phyloP scores from a whole-genome alignment of 2,797 vertebrate genomes.

The Arnoldichthys spilopterus region DNA sequence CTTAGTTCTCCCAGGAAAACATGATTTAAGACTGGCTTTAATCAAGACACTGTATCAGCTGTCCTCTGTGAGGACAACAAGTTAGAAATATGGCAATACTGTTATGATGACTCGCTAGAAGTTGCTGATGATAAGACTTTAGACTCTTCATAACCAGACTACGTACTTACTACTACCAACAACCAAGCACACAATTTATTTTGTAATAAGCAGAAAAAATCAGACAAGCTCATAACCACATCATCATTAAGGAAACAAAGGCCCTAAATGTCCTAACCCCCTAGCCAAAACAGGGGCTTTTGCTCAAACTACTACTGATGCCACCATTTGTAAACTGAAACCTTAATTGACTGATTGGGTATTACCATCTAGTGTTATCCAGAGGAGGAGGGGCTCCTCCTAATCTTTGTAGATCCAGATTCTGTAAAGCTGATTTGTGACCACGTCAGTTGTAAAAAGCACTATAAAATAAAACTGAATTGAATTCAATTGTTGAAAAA shows the following conservation, averaged over 20 bases:
- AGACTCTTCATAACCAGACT: background rate
- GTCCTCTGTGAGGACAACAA: background rate
- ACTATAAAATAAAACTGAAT: too few relatives aligned
- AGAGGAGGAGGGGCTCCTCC: too few relatives aligned
- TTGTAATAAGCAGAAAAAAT: background rate
- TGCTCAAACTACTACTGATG: too few relatives aligned
- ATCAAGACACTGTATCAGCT: constrained; percentile 23
- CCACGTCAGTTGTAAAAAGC: too few relatives aligned
- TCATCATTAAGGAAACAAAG: constrained; percentile 52
- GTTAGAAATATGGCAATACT: background rate
- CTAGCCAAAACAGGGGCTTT: too few relatives aligned
- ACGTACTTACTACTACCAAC: too few relatives aligned
- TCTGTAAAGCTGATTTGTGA: too few relatives aligned
- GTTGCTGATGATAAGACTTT: background rate
- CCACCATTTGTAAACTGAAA: too few relatives aligned
- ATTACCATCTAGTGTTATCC: too few relatives aligned
- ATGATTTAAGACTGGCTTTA: constrained; percentile 24
- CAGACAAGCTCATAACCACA: constrained; percentile 37
- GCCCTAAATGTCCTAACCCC: constrained; percentile 26
- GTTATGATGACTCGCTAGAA: background rate
- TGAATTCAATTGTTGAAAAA: too few relatives aligned
- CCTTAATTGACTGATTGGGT: too few relatives aligned
- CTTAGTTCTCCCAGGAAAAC: background rate
- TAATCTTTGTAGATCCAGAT: too few relatives aligned
- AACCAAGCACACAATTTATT: background rate